A percentile compares a stretch with the other conserved stretches of the same genome.
phyloP scores from a whole-genome alignment of 2,113 vertebrate genomes.

The Trematocara nigrifrons region DNA sequence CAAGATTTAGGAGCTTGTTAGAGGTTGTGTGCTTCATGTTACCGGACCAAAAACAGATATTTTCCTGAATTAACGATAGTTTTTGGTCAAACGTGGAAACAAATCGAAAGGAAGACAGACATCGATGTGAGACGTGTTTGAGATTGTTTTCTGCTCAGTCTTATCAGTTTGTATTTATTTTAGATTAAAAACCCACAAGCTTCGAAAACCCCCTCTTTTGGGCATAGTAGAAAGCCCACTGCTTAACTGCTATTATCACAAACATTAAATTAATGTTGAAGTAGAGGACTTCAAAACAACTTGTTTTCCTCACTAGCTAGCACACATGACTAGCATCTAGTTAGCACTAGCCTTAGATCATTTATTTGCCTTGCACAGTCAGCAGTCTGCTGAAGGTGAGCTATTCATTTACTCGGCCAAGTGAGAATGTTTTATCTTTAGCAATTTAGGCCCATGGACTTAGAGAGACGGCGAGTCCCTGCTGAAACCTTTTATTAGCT shows the following conservation, averaged over 20 bases:
- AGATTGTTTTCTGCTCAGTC: background rate
- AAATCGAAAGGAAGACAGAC: background rate
- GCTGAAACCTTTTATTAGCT: background rate
- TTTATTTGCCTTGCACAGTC: background rate
- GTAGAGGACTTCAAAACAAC: background rate
- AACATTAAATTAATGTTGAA: background rate
- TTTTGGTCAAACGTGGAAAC: background rate
- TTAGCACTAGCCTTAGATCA: background rate
- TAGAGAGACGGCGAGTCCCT: background rate
- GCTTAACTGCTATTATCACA: background rate
- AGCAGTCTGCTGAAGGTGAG: background rate
- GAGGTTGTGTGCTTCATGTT: background rate
- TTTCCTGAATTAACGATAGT: background rate
- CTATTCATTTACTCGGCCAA: background rate
- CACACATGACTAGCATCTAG: background rate
- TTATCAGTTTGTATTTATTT: background rate
- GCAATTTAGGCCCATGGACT: background rate
- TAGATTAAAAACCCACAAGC: rapidly evolving
- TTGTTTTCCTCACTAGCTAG: background rate
- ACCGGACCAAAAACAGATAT: background rate
- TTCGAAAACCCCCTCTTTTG: background rate
- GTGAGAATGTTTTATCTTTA: background rate
- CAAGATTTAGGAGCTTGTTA: background rate
- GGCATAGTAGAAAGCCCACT: background rate
- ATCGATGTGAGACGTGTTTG: background rate